phyloP scores from a whole-genome alignment of 2,888 invertebrate genomes.

The Dioctria rufipes region DNA sequence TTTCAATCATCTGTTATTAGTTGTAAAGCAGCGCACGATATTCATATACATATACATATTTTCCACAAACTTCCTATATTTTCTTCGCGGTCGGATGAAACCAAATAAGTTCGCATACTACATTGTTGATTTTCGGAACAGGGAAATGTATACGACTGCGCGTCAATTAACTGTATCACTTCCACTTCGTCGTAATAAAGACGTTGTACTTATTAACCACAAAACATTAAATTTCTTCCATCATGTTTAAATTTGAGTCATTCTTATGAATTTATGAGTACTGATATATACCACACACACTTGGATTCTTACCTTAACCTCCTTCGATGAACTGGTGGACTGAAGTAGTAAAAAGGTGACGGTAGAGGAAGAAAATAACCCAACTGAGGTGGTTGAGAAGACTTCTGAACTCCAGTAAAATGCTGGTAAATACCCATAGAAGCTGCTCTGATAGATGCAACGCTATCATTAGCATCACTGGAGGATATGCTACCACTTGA shows the following conservation, averaged over 20 bases:
- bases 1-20: too few relatives aligned
- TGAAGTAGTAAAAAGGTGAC: slow-evolving; percentile 70
- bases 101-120: not conserved
- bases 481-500: slow-evolving; percentile 60
- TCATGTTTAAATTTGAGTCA: too few relatives aligned
- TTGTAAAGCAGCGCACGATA: too few relatives aligned
- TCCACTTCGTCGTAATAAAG: not conserved
- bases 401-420: slow-evolving; percentile 55
- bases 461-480: slow-evolving; percentile 50
- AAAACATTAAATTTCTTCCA: not conserved
- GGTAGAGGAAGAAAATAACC: slow-evolving; percentile 75
- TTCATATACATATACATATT: not conserved
- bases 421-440: slow-evolving; percentile 66
- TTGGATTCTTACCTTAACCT: slow-evolving; percentile 64
- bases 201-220: slow-evolving; percentile 1
- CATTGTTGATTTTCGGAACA: not conserved
- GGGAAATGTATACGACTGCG: not conserved
- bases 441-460: slow-evolving; percentile 62
- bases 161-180: not conserved
- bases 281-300: too few relatives aligned
- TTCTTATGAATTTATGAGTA: too few relatives aligned
- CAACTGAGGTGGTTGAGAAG: slow-evolving; percentile 71
- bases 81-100: not conserved
- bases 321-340: slow-evolving; percentile 68
- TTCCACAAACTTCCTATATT: not conserved